phyloP scores from a whole-genome alignment of 2,888 invertebrate species.

The Mythimna lalbum region DNA sequence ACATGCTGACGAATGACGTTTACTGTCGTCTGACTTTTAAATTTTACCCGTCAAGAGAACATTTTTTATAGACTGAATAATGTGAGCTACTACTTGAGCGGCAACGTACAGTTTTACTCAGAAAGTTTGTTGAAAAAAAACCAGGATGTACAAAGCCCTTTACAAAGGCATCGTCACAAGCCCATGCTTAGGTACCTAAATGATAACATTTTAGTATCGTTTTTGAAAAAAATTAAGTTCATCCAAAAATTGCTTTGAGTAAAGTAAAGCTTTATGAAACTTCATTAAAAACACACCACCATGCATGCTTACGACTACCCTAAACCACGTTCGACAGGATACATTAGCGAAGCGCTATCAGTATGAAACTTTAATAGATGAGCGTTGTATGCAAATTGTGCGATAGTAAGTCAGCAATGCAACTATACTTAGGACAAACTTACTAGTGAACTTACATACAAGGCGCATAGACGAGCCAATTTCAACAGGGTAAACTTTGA shows the following conservation, averaged over 20 bases:
- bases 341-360: slow-evolving; percentile 15
- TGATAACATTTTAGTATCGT: no score
- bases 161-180: no score
- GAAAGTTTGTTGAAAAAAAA: no score
- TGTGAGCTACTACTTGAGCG: no score
- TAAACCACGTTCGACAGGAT: slow-evolving; percentile 10
- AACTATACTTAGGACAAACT: slow-evolving; percentile 40
- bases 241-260: neutral
- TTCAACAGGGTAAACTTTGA: slow-evolving; percentile 33
- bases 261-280: neutral
- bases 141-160: no score
- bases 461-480: slow-evolving; percentile 38
- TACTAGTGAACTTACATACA: slow-evolving; percentile 16
- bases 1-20: neutral
- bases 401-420: slow-evolving; percentile 42
- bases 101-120: no score
- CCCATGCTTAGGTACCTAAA: no score
- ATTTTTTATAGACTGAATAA: no score
- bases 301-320: neutral
- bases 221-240: no score
- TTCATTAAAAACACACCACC: neutral
- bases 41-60: no score
- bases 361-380: slow-evolving; percentile 42
- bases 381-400: slow-evolving; percentile 41
- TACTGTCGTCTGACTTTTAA: no score